phyloP scores from a whole-genome alignment of 92 coral and sea anemone genomes.

The Meandrina meandrites region DNA sequence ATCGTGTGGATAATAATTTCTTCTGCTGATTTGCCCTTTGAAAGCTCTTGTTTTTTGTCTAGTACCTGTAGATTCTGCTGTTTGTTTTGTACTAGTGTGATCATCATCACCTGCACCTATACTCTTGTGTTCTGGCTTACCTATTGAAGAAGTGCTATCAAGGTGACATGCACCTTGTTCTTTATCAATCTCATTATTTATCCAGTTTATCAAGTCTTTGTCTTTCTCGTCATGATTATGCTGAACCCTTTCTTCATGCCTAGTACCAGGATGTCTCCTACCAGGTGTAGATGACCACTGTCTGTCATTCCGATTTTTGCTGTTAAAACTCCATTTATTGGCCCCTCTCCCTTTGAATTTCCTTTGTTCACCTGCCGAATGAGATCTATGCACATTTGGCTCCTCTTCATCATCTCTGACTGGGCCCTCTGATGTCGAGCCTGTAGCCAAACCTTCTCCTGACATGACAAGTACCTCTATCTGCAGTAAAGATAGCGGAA shows the following conservation, averaged over 20 bases:
- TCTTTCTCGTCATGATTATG: not conserved
- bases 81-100: not conserved
- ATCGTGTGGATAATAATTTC: not conserved
- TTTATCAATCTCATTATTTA: not conserved
- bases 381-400: not conserved
- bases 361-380: not conserved
- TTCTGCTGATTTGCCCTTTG: not conserved
- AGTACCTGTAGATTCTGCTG: not conserved
- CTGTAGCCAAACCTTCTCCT: slow-evolving; percentile 15
- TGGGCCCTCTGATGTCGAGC: not conserved
- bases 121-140: not conserved
- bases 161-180: slow-evolving; percentile 9
- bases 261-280: not conserved
- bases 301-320: slow-evolving; percentile 1
- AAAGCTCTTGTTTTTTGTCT: not conserved
- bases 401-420: not conserved
- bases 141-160: not conserved
- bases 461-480: not conserved
- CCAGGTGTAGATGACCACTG: not conserved
- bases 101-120: not conserved
- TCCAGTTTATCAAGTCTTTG: not conserved
- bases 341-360: not conserved
- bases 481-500: not conserved
- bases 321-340: not conserved
- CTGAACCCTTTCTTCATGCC: not conserved